These are phyloP conservation scores for Rotaria socialis DNA, from an alignment of 2,888 invertebrate genomes.

Conservation along the genomic window DNA sequence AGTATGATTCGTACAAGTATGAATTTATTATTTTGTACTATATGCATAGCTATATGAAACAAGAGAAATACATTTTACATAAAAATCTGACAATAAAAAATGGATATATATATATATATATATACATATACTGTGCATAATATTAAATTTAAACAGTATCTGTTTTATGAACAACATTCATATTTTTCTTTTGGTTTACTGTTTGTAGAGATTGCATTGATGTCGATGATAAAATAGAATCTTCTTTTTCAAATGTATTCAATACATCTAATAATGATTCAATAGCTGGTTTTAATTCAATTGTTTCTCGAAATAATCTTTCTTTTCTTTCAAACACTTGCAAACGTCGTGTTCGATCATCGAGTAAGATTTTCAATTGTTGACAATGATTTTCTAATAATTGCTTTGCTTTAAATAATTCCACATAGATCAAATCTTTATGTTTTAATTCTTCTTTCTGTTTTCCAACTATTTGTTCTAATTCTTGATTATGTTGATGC, in stretches of 20 bases:
- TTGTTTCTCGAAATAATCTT: not conserved
- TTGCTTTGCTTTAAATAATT: not conserved
- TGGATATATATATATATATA: not conserved
- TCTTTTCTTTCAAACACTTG: not conserved
- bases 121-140: not conserved
- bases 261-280: constrained; percentile 24
- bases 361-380: not conserved
- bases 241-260: constrained; percentile 30
- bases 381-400: constrained; percentile 10
- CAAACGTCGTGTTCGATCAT: constrained; percentile 2
- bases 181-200: not conserved
- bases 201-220: not conserved
- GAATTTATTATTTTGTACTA: no score
- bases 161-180: not conserved
- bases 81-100: not conserved
- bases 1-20: no score
- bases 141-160: not conserved
- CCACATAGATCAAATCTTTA: not conserved
- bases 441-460: not conserved
- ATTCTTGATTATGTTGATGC: constrained; percentile 9
- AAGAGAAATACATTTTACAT: not conserved
- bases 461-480: not conserved
- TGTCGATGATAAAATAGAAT: not conserved
- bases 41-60: no score
- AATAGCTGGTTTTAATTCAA: constrained; percentile 18